Base-by-base conservation (phyloP, 2,888 invertebrate species). In the Cataglyphis altisquamis region DNA sequence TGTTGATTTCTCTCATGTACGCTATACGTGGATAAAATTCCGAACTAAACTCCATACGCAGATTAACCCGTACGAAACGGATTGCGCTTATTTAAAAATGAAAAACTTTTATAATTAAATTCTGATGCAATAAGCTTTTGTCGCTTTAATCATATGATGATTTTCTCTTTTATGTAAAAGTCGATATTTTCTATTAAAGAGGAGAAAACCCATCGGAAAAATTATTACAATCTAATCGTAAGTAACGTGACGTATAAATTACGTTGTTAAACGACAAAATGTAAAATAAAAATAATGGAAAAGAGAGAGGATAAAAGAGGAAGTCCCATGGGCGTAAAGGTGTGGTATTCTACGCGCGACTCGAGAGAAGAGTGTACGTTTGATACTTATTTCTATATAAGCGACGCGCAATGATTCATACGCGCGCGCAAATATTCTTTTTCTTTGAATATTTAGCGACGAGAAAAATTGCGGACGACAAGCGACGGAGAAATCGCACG, bases 401-500 rank as follows among this genome's bases (percentile, higher is more conserved):
- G 78, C 18, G 32, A 57, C n/a, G 55, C 3, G 8, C 41, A 60
- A 60, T 80, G 78, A 80, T 80, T 80, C 74, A 60, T 15, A n/a
- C 45, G 8, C 12, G 55, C 29, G 18, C 12, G 32, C 12, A 15
- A 52, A 18, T 9, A 36, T 45, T 68, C 41, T 60, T 55, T 29
- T 52, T n/a, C 36, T 67, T 36, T 48, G 21, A 25, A 41, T 18
- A 39, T 72, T 82, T 67, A n/a, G 25, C 52, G 25, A n/a, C 18
- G 55, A 36, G 82, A 83, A 68, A 82, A 63, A 82, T 64, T 15
- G 70, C 52, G 57, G 15, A 25, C 70, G 57, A 70, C 41, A 41
- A 73, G 52, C 55, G 52, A 62, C 36, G 41, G 60, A 21, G 60
- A 48, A 39, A 60, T 80, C 78, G 8, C 52, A 3, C 8, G 57